Evolutionary conservation across 1,140 invertebrate species (phyloP), one percentile per base, ranked within the genome.

Genomic region (Drosophila melanica): DNA sequence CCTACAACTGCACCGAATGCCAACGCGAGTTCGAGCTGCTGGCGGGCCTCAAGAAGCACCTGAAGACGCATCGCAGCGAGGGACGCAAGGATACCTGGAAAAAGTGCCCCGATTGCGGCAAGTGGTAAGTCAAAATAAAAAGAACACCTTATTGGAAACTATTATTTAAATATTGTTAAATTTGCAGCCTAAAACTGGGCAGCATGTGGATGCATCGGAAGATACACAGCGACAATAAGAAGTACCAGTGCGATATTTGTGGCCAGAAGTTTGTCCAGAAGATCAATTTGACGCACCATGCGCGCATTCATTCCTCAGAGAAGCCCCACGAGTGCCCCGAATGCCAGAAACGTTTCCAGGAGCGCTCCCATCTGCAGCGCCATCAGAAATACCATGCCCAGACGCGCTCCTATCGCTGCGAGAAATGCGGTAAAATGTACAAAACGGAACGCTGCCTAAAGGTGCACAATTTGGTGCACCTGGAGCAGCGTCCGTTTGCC

Each of bases 321-420:
- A 94, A 94, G 81, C 94, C 94, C 0, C 95, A 94, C 75, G 92
- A 93, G 67, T 95, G 95, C 80, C 93, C 94, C 54, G 90, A 95
- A 54, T 95, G 95, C 79, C 91, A 92, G 44, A 92, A 93, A 81
- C 80, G 91, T 66, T 93, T 93, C 79, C 92, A 92, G 69, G 93
- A 93, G 71, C 92, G 92, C 62, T 93, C 92, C 1, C 93, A 93
- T 75, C 59, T 93, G 57, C 91, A 93, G 57, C 84, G 93, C 0
- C 93, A 94, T 71, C 91, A 92, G 47, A 93, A 92, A 66, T 92
- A 92, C 51, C 93, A 94, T 75, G 92, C 91, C 18, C 89, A 92
- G 47, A 86, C 91, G 23, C 87, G 93, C 20, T 92, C 92, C 16
- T 93, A 92, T 72, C 90, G 92, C 63, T 93, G 93, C 62, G 90